Percentiles rank a stretch among this genome's conserved stretches.
Conservation (phyloP, 2,888 invertebrate genomes). For the Athalia rosae region DNA sequence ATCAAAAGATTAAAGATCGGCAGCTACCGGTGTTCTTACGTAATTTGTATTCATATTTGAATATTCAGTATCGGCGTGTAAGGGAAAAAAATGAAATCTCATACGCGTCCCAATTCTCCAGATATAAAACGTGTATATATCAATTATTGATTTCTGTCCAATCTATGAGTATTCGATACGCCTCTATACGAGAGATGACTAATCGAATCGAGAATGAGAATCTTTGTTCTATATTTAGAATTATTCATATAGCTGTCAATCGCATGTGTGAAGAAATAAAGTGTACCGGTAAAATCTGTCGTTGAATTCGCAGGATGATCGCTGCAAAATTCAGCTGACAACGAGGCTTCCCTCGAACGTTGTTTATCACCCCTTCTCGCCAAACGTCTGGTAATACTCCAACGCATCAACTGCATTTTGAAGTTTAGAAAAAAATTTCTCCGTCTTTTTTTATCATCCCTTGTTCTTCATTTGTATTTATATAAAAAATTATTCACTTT, state of each 20-base stretch:
- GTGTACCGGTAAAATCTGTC: constrained; percentile 6
- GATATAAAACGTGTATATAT: too few relatives aligned
- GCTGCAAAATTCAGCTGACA: constrained; percentile 30
- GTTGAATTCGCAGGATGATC: background rate
- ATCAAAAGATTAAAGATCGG: too few relatives aligned
- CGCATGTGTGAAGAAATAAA: background rate
- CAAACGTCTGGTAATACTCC: constrained; percentile 69
- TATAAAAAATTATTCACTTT: background rate
- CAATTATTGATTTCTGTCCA: too few relatives aligned
- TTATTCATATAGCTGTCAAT: background rate
- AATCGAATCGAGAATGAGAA: background rate
- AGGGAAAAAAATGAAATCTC: too few relatives aligned
- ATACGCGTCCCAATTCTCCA: too few relatives aligned
- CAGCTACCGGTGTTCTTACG: too few relatives aligned
- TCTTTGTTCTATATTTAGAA: background rate
- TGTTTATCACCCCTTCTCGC: constrained; percentile 62
- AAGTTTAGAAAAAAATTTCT: background rate
- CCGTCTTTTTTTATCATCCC: background rate
- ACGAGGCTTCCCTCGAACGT: constrained; percentile 45
- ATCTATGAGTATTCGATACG: too few relatives aligned
- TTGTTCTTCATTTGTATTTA: too few relatives aligned
- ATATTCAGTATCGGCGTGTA: too few relatives aligned
- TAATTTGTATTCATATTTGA: too few relatives aligned
- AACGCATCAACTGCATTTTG: constrained; percentile 69
- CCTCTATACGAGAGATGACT: background rate